phyloP scores from a whole-genome alignment of 2,797 vertebrate species.

The Otus scops region DNA sequence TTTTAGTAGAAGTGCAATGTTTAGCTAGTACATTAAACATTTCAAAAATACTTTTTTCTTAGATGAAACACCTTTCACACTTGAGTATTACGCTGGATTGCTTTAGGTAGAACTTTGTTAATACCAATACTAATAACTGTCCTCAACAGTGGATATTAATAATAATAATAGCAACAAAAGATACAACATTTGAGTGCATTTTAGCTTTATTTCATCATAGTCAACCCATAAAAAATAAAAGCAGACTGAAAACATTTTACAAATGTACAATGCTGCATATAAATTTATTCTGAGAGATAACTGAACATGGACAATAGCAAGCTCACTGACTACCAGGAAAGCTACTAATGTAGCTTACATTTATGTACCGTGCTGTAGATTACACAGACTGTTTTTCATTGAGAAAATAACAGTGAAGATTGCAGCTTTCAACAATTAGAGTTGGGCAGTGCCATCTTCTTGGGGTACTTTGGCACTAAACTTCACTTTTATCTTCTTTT shows the following conservation, averaged over 20 bases:
- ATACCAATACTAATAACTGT: neutral
- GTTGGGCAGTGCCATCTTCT: neutral
- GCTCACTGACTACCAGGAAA: neutral
- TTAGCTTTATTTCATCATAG: neutral
- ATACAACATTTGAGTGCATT: neutral
- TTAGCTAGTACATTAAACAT: neutral
- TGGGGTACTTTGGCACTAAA: neutral
- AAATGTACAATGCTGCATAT: neutral
- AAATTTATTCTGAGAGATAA: neutral
- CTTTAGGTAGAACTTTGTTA: neutral
- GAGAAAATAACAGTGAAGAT: neutral
- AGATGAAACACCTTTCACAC: neutral
- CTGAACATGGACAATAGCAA: neutral
- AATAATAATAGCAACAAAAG: neutral
- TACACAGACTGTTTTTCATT: neutral
- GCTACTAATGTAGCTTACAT: neutral
- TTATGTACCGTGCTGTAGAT: neutral
- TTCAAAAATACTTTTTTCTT: neutral
- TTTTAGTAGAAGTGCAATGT: neutral
- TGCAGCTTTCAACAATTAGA: neutral
- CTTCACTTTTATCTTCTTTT: neutral
- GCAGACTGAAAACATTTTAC: neutral
- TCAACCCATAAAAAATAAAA: neutral
- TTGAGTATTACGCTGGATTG: neutral
- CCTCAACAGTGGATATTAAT: neutral